A percentile compares a stretch with the other conserved stretches of the same genome.
phyloP scores from a whole-genome alignment of 2,113 vertebrate species.

The Pseudorasbora parva region DNA sequence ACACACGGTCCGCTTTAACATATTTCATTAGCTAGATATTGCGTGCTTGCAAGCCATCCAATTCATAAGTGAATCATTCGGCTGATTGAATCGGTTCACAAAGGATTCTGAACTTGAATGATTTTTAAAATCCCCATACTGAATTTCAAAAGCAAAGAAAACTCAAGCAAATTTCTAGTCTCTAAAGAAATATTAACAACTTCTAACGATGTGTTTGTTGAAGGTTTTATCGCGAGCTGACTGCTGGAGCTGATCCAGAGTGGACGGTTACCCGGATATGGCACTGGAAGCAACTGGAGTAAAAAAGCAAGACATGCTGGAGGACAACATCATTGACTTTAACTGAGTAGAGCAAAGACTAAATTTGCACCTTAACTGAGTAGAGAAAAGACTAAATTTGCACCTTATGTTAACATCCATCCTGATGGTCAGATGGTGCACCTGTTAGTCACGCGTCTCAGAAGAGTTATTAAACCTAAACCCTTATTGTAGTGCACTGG shows the following conservation, averaged over 20 bases:
- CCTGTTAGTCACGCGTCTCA: not conserved
- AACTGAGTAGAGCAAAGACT: not conserved
- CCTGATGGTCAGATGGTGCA: not conserved
- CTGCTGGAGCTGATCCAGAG: not conserved
- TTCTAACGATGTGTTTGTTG: conserved; percentile 37
- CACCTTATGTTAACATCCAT: not conserved
- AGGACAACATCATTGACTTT: not conserved
- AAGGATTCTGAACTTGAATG: not conserved
- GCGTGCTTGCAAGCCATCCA: too few relatives aligned
- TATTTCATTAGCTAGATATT: not conserved
- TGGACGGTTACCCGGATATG: conserved; percentile 67
- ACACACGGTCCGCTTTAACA: too few relatives aligned
- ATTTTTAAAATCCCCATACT: too few relatives aligned
- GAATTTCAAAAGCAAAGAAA: too few relatives aligned
- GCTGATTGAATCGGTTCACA: too few relatives aligned
- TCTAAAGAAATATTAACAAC: not conserved
- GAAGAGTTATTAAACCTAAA: not conserved
- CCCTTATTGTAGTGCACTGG: not conserved
- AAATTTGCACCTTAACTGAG: not conserved
- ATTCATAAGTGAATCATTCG: not conserved
- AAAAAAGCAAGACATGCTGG: not conserved
- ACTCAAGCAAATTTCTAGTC: not conserved
- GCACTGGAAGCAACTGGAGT: conserved; percentile 64
- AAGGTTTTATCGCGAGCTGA: conserved; percentile 50
- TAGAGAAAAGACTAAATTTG: not conserved